Percentiles rank a stretch among this genome's conserved stretches.
phyloP scores from a whole-genome alignment of 2,888 invertebrate species.

The Dastarcus helophoroides region DNA sequence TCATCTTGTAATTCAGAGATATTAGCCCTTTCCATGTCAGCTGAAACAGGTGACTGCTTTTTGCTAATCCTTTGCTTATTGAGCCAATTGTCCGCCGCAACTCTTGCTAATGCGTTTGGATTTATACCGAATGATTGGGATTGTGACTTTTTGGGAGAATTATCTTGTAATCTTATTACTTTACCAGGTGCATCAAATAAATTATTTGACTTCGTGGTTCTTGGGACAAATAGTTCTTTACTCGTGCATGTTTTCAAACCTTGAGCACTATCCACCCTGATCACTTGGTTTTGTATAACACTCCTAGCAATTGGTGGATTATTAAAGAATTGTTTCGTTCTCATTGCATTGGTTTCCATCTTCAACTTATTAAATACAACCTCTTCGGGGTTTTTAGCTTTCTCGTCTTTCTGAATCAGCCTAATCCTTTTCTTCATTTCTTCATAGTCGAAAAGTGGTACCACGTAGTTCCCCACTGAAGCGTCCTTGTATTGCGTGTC shows the following conservation, averaged over 20 bases:
- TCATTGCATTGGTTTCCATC: neutral
- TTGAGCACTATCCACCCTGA: neutral
- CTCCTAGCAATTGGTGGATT: neutral
- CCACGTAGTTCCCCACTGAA: conserved; percentile 22
- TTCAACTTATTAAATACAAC: neutral
- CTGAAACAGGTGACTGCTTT: no score
- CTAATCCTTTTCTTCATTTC: conserved; percentile 21
- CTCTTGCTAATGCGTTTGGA: no score
- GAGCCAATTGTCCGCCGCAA: no score
- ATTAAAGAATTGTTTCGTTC: conserved; percentile 1
- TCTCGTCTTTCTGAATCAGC: conserved; percentile 13
- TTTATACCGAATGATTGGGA: no score
- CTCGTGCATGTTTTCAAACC: neutral
- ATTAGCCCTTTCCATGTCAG: no score
- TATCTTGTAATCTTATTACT: no score
- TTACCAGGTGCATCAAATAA: neutral
- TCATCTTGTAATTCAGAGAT: no score
- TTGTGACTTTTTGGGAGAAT: no score
- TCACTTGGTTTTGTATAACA: neutral
- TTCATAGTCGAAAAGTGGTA: conserved; percentile 19
- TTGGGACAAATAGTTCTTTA: neutral
- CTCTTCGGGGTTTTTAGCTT: neutral
- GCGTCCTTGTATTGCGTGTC: conserved; percentile 19
- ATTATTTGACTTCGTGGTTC: neutral
- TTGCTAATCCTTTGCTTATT: no score